Base-by-base conservation (phyloP, 2,113 vertebrate species). In the Trogon surrucura region DNA sequence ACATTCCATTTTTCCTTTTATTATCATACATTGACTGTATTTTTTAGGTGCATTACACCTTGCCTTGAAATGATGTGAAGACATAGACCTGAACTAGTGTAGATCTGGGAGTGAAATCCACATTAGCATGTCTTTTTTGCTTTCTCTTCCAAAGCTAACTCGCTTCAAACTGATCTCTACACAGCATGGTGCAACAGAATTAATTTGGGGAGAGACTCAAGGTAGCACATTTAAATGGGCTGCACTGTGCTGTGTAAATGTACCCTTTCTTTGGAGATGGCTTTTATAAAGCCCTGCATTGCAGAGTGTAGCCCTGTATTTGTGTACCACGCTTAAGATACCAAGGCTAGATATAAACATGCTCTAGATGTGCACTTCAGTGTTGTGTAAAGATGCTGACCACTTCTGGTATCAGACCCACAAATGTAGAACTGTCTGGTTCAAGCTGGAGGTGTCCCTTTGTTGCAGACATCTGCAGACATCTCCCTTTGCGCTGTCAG, bases 1-100 rank as follows among this genome's bases (percentile, higher is more conserved):
- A 30, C 50, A 45, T 88, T 87, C 66, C 22, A 19, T 73, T 89
- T 91, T 89, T 62, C 26, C 30, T 72, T 77, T 80, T 89, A 36
- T 9, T 65, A 8, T 21, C 30, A 5, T 79, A 30, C 30, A 26
- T 15, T 19, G 50, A 44, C 18, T 81, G 17, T 91, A 78, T 80
- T 88, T 88, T 87, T 64, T 64, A 75, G 29, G 30, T 60, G 45
- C 0, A 0, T 25, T 36, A 20, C 58, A 70, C 34, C 30, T 83
- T 77, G n/a, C 34, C 72, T 21, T 57, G 45, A 36, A 45, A 36
- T 36, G 56, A 26, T 83, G 11, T 85, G 88, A 94, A 88, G 82
- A 19, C 15, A 45, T 3, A 57, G 60, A 51, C 13, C 25, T 61
- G 47, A 89, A 62, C 34, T 69, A 12, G 11, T 69, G 29, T 53